Base-by-base conservation (phyloP, 2,113 vertebrate species). In the Puma concolor region DNA sequence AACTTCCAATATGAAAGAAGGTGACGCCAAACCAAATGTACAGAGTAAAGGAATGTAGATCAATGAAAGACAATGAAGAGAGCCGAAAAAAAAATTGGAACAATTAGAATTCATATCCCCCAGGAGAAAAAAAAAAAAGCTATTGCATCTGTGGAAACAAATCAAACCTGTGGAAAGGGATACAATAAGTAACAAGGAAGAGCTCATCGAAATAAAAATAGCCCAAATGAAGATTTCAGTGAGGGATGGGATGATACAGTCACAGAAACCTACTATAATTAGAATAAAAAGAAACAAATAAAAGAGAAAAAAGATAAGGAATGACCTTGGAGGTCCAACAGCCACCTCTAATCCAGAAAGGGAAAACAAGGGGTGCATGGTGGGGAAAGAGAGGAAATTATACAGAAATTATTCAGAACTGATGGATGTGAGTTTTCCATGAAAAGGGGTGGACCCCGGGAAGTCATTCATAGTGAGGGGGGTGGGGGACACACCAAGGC, bases 171-270 rank as follows among this genome's bases (percentile, higher is more conserved):
- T 44, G 12, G 9, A 50, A 95, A 72, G 67, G 60, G 33, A 85
- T 50, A n/a, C 21, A 52, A 31, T 74, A 44, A 95, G 69, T 63
- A 67, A 54, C 21, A 63, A 67, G n/a, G 31, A 41, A 84, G 16
- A 80, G 29, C 41, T 88, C 27, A 25, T 31, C 36, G 16, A 88
- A 90, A 60, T n/a, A 72, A 83, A 86, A 27, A 36, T 29, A 82
- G 17, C 67, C 38, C 92, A 90, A 93, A 23, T 52, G 27, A 85
- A 95, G 92, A 92, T 44, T n/a, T 77, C 67, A 87, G 41, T 83
- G 31, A 86, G 88, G 15, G 14, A n/a, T 63, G 1, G 31, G 38
- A 80, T 95, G 80, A 50, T 69, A 85, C 60, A 84, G 27, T 85
- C 38, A 82, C 94, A 80, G 66, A 82, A 86, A 71, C 89, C 48